Evolutionary conservation across 35 echinoderm and acorn worm species (phyloP), one percentile per base, ranked within the genome.

Genomic region (Acanthaster planci): DNA sequence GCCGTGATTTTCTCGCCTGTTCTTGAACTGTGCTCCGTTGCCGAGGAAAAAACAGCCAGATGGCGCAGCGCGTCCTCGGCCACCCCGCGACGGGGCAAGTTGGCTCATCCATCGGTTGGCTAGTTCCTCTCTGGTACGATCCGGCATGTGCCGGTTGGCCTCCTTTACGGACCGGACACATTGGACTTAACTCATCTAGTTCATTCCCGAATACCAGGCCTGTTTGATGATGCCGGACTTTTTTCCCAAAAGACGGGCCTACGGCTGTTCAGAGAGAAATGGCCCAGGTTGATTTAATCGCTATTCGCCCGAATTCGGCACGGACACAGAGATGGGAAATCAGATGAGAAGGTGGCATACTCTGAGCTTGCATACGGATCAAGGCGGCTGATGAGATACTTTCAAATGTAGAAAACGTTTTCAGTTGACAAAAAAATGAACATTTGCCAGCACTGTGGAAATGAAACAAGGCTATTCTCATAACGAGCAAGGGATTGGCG

Each of bases 71-170:
- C 64, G 64, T 72, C 26, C 26, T 72, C 21, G 1, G 26, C 64
- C 64, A 72, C 34, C 64, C 64, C 23, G 34, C 57, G 19, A 60
- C 18, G 26, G 26, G 34, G 64, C 34, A 34, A 72, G 64, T 31
- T 9, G 26, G 64, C 64, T 34, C 34, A 34, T 34, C 34, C 64
- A 34, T 47, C 42, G 42, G 42, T 47, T 72, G 34, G 64, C 64
- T 72, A 27, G 64, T 72, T 34, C 23, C 34, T 26, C 8, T 72
- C 26, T 34, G 34, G 64, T 34, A 72, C 34, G 64, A 23, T 72
- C 26, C 64, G 30, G 64, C 64, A 72, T 72, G 64, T 72, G 64
- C 64, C 26, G 64, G 64, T 72, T 72, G 64, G 64, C 64, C 64
- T 47, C 64, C 64, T 72, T n/a, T 72, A 72, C 23, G 64, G 64